A percentile compares a stretch with the other conserved stretches of the same genome.
phyloP scores from a whole-genome alignment of 2,888 invertebrate species.

The Eupithecia inturbata region DNA sequence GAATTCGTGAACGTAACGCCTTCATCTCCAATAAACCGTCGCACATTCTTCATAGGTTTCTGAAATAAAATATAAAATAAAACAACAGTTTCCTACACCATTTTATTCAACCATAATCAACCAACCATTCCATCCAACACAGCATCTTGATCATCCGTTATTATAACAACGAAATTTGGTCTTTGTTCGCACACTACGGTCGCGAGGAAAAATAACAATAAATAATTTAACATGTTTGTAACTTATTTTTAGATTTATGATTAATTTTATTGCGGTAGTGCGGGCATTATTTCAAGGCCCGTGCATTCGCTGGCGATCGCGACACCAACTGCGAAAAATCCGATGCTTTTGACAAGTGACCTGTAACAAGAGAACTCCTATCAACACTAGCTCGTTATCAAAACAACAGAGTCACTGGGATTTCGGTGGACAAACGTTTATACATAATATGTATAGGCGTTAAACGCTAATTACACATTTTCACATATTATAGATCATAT shows the following conservation, averaged over 20 bases:
- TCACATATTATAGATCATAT: too few relatives aligned
- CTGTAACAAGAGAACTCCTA: slow-evolving; percentile 79
- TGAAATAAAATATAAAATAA: slow-evolving; percentile 71
- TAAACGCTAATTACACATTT: too few relatives aligned
- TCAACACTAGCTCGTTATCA: slow-evolving; percentile 31
- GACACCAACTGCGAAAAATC: slow-evolving; percentile 90
- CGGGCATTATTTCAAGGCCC: slow-evolving; percentile 89
- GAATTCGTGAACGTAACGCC: slow-evolving; percentile 90
- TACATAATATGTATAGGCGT: neutral
- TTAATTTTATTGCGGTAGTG: slow-evolving; percentile 74
- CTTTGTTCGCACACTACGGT: slow-evolving; percentile 51
- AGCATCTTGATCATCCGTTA: slow-evolving; percentile 95
- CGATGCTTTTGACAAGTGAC: slow-evolving; percentile 91
- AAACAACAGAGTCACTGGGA: slow-evolving; percentile 27
- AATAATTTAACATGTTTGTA: slow-evolving; percentile 71
- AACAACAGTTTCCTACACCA: slow-evolving; percentile 56
- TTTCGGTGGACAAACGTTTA: neutral
- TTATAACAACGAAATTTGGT: slow-evolving; percentile 90
- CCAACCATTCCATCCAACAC: slow-evolving; percentile 90
- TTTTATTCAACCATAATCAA: slow-evolving; percentile 63
- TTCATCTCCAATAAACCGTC: slow-evolving; percentile 83
- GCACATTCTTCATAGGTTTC: slow-evolving; percentile 87
- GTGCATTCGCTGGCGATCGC: slow-evolving; percentile 91
- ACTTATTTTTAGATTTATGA: slow-evolving; percentile 45
- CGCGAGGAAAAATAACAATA: slow-evolving; percentile 63